phyloP scores from a whole-genome alignment of 1,140 invertebrate species.

The Neocloeon triangulifer region DNA sequence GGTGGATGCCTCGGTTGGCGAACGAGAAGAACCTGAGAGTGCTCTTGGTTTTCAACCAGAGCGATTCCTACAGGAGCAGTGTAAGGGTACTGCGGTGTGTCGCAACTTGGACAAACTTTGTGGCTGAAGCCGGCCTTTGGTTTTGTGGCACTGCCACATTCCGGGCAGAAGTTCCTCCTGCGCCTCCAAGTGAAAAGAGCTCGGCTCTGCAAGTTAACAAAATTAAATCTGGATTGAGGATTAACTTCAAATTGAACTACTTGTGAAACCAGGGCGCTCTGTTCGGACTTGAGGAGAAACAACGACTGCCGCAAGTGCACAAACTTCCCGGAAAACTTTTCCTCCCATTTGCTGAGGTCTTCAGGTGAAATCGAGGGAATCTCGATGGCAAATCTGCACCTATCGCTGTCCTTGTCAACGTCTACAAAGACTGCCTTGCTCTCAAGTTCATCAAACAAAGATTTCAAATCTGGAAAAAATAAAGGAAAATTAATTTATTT shows the following conservation, averaged over 20 bases:
- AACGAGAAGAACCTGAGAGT: conserved; percentile 24
- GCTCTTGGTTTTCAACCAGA: conserved; percentile 20
- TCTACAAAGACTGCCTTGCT: no score
- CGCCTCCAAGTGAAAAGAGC: conserved; percentile 22
- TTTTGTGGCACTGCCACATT: conserved; percentile 19
- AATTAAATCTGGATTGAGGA: neutral
- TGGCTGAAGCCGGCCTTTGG: conserved; percentile 13
- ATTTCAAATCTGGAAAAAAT: no score
- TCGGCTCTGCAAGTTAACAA: conserved; percentile 12
- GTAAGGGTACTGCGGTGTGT: conserved; percentile 13
- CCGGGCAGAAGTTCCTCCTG: conserved; percentile 20
- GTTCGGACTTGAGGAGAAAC: no score
- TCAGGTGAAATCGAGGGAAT: no score
- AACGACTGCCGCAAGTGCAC: no score
- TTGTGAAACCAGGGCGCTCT: no score
- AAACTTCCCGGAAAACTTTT: no score
- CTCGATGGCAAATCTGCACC: no score
- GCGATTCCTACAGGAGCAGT: conserved; percentile 28
- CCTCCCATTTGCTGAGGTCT: no score
- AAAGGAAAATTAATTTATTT: no score
- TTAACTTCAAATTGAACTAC: conserved; percentile 1
- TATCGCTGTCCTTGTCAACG: no score
- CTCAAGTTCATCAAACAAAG: no score
- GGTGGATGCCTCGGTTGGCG: conserved; percentile 21
- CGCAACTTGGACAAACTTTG: conserved; percentile 14